Evolutionary conservation across 1,140 invertebrate genomes (phyloP), one percentile per base, ranked within the genome.

Genomic region (Hydropsyche tenuis): DNA sequence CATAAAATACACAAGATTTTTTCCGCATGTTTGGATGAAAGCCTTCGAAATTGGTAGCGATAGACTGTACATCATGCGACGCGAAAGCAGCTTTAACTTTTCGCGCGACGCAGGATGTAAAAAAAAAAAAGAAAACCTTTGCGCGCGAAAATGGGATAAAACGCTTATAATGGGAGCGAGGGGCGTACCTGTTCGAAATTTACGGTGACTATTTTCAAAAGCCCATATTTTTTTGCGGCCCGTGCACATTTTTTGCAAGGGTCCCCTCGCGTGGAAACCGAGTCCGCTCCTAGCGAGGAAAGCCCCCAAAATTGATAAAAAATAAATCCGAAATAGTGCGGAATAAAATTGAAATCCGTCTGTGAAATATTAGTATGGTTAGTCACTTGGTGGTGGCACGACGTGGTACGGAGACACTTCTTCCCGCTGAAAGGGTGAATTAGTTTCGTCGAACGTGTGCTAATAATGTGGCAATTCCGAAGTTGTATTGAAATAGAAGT

Each of bases 1-100:
- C 42, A 66, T 66, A 66, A 66, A 66, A 43, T 43, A 66, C 43
- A 66, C 63, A 66, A 16, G 16, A 46, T 45, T 46, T 43, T 12
- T 45, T 42, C 16, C 42, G n/a, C 63, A 27, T 27, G 27, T 63
- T 63, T 63, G 60, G 11, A 12, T 63, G 60, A 63, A 66, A 66
- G 37, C 63, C 22, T 45, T 66, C 37, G 30, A 43, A 48, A 64
- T 43, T 64, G 62, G 62, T 43, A 16, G 37, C 62, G 37, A 46
- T 46, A 46, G 16, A 42, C 20, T 66, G 63, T 42, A 43, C 37
- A 42, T 43, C 63, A 45, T 22, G 63, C 30, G 16, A 43, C 11
- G 27, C 27, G 16, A 42, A 45, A 23, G 37, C 16, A 43, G 42
- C 37, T 66, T 43, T 62, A 23, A 62, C 18, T 14, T 25, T 62